Evolutionary conservation across 2,113 vertebrate species (phyloP), one percentile per base, ranked within the genome.

Genomic region (Pteropus alecto): DNA sequence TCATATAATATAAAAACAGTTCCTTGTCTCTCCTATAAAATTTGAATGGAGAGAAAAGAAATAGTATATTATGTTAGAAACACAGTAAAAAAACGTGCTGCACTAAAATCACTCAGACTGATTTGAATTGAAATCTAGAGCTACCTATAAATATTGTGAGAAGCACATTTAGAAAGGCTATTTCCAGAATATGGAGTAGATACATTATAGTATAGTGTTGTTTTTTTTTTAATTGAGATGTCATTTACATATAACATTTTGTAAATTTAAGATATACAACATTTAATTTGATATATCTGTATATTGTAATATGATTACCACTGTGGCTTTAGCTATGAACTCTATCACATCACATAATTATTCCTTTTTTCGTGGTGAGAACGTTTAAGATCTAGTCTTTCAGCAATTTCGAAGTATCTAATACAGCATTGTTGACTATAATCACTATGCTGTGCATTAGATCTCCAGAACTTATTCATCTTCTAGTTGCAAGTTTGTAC

Each of bases 1-100:
- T 99, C 99, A 14, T 98, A 98, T 51, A 99, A 21, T 10, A 98
- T 21, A 78, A 99, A 98, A 82, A 99, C 18, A 0, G 98, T 99
- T 68, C 99, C 99, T 96, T 99, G 96, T 89, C 98, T 99, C 67
- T 98, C 98, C 99, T 99, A 97, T 94, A 71, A 92, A 97, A 96
- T 73, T 93, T 93, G 60, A 96, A 83, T 41, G 19, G 87, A 81
- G 74, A 96, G 63, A 87, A 88, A 41, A 95, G 90, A 97, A n/a
- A 19, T 70, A 90, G 30, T 79, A 65, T 68, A 41, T 93, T 96
- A 96, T 71, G 43, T 94, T 16, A 73, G 96, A 51, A 94, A 54
- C n/a, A 91, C 95, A 77, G 61, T 63, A 56, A 54, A 96, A 91
- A 84, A 94, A 89, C 6, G 7, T 51, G 67, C 18, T 76, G 3